Evolutionary conservation across 2,113 vertebrate species (phyloP).

Genomic region (Zosterops lateralis): DNA sequence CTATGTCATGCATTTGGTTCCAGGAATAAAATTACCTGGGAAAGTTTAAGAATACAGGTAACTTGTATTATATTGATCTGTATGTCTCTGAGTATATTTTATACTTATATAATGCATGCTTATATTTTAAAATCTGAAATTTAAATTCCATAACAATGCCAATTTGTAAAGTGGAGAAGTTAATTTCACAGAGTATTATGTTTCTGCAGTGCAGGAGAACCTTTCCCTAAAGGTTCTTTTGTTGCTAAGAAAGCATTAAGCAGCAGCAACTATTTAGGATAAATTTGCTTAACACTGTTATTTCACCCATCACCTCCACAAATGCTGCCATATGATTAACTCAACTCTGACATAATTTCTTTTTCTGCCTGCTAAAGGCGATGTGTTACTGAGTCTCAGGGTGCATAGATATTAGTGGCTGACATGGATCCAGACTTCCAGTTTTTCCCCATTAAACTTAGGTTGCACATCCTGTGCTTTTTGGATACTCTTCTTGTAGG

Average conservation of each 20-base stretch:
- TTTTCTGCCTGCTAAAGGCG: not conserved
- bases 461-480: not conserved
- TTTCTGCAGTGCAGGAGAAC: not conserved
- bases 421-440: not conserved
- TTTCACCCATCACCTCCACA: not conserved
- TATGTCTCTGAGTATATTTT: not conserved
- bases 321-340: not conserved
- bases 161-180: not conserved
- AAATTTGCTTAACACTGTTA: not conserved
- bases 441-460: not conserved
- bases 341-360: not conserved
- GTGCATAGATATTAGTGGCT: too few species aligned
- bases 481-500: not conserved
- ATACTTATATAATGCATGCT: not conserved
- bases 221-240: not conserved
- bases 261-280: not conserved
- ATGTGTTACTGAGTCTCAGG: not conserved
- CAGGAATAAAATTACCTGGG: not conserved
- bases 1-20: not conserved
- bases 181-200: not conserved
- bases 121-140: not conserved
- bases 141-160: not conserved
- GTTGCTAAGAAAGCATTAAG: not conserved
- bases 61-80: not conserved
- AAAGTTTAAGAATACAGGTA: not conserved